Evolutionary conservation across 2,888 invertebrate species (phyloP), one percentile per base, ranked within the genome.

Genomic region (Caenorhabditis angaria): DNA sequence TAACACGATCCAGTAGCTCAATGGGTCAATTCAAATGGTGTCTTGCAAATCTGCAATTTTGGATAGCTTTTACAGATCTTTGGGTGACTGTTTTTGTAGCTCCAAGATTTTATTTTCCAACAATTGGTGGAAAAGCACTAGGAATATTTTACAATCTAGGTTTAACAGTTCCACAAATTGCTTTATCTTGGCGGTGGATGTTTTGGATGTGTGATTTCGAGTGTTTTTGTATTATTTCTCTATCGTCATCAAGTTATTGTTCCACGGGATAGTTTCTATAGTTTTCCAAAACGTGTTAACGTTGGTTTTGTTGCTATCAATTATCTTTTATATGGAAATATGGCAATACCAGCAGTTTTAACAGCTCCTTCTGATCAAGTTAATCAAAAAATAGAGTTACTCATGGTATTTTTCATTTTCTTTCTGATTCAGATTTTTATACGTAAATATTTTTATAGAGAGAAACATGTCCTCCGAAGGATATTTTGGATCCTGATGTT

Each of bases 11-110:
- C 2, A 25, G 32, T 2, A 4, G n/a, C 10, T 35, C 18, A 12
- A 64, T 69, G 69, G 69, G 61, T 20, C 22, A 55, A 0, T 69
- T 69, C 48, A 69, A 69, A 35, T 61, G 64, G 64, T 61, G 64
- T 29, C 32, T 69, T 18, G n/a, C 63, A 35, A 69, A 64, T 53
- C 24, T 69, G 14, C 69, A 69, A 25, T 48, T 59, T n/a, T 69
- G 68, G 69, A 69, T 53, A 0, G 41, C 47, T 2, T 6, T 57
- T 10, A 64, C 64, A 0, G 69, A 69, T 29, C 3, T 51, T 2
- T 56, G 41, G 51, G 14, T 62, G 5, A 24, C 64, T 14, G 22
- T 61, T 0, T 48, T 69, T 0, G 27, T 51, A 18, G 50, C 32
- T 32, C 64, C 69, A 0, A 32, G 55, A n/a, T 56, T 61, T 10